phyloP scores from a whole-genome alignment of 2,113 vertebrate genomes.

The Phalacrocorax carbo region DNA sequence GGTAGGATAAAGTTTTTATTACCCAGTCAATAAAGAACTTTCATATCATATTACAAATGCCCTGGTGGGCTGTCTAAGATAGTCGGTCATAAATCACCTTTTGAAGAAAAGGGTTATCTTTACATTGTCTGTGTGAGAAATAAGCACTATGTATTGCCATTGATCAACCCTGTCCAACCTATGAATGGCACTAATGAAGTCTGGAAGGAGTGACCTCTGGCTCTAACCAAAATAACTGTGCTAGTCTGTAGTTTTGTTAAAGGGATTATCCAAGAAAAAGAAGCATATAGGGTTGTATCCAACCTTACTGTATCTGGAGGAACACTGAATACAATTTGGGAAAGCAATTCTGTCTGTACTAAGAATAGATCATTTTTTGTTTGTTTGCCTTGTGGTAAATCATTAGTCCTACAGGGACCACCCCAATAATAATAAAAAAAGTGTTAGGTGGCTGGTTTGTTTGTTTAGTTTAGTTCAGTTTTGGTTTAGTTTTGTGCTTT shows the following conservation, averaged over 20 bases:
- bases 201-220: neutral
- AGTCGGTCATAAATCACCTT: neutral
- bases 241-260: neutral
- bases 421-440: neutral
- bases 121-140: neutral
- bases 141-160: neutral
- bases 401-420: neutral
- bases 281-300: neutral
- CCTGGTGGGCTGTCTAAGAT: neutral
- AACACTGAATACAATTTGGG: neutral
- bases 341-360: neutral
- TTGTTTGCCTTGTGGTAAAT: neutral
- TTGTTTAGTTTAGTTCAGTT: neutral
- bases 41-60: neutral
- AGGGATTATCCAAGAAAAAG: neutral
- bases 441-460: rapidly evolving
- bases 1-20: neutral
- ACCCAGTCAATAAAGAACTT: neutral
- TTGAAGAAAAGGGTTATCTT: neutral
- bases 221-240: neutral
- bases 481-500: neutral
- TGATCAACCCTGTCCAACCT: neutral
- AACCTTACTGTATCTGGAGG: neutral
- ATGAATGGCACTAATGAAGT: neutral
- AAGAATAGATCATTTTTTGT: neutral